Evolutionary conservation across 1,140 invertebrate species (phyloP), one percentile per base, ranked within the genome.

Genomic region (Heliconius eleuchia): DNA sequence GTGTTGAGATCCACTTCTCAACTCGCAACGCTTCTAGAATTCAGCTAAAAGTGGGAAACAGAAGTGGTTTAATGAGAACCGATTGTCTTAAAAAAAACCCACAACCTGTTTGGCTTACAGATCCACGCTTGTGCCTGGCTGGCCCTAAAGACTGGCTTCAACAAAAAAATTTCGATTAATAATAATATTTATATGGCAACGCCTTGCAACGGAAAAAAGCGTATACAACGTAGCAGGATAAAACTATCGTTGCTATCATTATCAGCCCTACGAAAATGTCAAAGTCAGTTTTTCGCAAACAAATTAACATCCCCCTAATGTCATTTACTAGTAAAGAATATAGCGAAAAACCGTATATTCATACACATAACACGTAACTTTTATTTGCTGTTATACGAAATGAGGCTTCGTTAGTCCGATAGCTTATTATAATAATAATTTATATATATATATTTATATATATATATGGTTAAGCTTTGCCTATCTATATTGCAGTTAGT

Each of bases 321-420:
- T 66, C 60, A 27, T 66, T 66, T 16, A 9, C 27, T 37, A 37
- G 34, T 16, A 46, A 30, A 66, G 5, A 66, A n/a, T 16, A 66
- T 66, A 66, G 27, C 9, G 60, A 66, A 27, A 30, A 66, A 4
- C 23, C 9, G 27, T 66, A 66, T 30, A 13, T 66, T 23, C 27
- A 60, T 23, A n/a, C 23, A 23, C 23, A 9, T 66, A 30, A 30
- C 27, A 23, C 60, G 4, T 66, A 66, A 66, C 27, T 30, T 66
- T 66, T 66, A 66, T 66, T 66, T 66, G 60, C 60, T 27, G 19
- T 27, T 30, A 66, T 66, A 66, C 23, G 9, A 66, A 66, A 66
- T 66, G 27, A 66, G 60, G 27, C 60, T 30, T 66, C 60, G 60
- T 66, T 66, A 66, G 60, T 4, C 27, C 23, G 60, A 66, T 60